phyloP scores from a whole-genome alignment of 2,113 vertebrate genomes.

The Hassar affinis region DNA sequence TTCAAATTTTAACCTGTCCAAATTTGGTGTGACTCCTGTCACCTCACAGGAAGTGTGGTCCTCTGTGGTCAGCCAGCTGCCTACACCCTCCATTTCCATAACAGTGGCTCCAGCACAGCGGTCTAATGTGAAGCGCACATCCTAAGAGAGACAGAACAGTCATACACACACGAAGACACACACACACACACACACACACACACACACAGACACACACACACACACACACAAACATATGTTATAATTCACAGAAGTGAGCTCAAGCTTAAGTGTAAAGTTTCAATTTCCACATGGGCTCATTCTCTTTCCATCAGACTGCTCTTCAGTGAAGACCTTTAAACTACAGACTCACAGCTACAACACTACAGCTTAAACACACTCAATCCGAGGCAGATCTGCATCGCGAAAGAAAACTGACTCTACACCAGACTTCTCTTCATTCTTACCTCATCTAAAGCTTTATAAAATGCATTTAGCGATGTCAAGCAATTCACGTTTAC shows the following conservation, averaged over 20 bases:
- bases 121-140: slow-evolving; percentile 80
- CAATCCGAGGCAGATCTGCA: background rate
- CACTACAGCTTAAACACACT: background rate
- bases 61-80: slow-evolving; percentile 77
- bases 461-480: slow-evolving; percentile 18
- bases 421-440: background rate
- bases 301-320: slow-evolving; percentile 4
- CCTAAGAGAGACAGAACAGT: slow-evolving; percentile 60
- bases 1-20: slow-evolving; percentile 69
- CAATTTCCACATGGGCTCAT: slow-evolving; percentile 16
- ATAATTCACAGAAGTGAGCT: background rate
- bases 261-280: background rate
- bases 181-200: background rate
- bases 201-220: background rate
- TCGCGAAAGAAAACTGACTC: background rate
- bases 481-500: slow-evolving; percentile 6
- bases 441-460: background rate
- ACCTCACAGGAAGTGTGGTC: slow-evolving; percentile 81
- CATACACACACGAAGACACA: background rate
- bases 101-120: slow-evolving; percentile 72
- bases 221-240: background rate
- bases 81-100: slow-evolving; percentile 79
- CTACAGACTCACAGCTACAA: background rate
- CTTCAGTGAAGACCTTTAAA: slow-evolving; percentile 20
- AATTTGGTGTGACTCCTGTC: slow-evolving; percentile 70